Evolutionary conservation across 2,888 invertebrate genomes (phyloP).

Genomic region (Drosophila falleni): DNA sequence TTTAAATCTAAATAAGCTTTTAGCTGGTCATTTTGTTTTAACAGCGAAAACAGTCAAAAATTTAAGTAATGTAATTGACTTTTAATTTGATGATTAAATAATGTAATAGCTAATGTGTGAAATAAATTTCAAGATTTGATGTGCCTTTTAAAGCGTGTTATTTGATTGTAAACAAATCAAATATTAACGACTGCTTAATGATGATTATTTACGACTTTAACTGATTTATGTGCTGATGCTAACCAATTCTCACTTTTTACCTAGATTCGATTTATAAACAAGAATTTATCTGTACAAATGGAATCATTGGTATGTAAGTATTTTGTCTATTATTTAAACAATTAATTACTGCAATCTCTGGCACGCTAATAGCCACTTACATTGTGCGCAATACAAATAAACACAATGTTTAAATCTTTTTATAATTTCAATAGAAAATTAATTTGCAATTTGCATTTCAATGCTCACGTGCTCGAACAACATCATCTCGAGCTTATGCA

Average conservation of each 20-base stretch:
- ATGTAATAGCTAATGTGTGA: neutral
- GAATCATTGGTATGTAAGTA: slow-evolving; percentile 10
- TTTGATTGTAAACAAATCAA: slow-evolving; percentile 20
- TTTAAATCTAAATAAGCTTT: neutral
- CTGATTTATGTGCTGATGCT: neutral
- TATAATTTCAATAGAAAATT: slow-evolving; percentile 47
- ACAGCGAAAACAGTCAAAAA: neutral
- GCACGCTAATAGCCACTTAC: slow-evolving; percentile 53
- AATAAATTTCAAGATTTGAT: slow-evolving; percentile 5
- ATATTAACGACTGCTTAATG: slow-evolving; percentile 11
- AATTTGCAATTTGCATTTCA: slow-evolving; percentile 65
- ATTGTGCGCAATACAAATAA: slow-evolving; percentile 11
- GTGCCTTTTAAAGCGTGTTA: slow-evolving; percentile 18
- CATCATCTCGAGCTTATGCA: slow-evolving; percentile 32
- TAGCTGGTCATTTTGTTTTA: neutral
- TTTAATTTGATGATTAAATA: slow-evolving; percentile 12
- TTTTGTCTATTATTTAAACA: slow-evolving; percentile 43
- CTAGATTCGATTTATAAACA: slow-evolving; percentile 11
- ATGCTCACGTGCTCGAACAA: slow-evolving; percentile 57
- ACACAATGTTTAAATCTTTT: slow-evolving; percentile 37
- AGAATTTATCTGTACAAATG: slow-evolving; percentile 17
- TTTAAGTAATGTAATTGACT: slow-evolving; percentile 2
- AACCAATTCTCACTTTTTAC: slow-evolving; percentile 9
- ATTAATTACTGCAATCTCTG: slow-evolving; percentile 57
- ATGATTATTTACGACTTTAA: slow-evolving; percentile 8